phyloP scores from a whole-genome alignment of 1,140 invertebrate species.

The Cylas formicarius region DNA sequence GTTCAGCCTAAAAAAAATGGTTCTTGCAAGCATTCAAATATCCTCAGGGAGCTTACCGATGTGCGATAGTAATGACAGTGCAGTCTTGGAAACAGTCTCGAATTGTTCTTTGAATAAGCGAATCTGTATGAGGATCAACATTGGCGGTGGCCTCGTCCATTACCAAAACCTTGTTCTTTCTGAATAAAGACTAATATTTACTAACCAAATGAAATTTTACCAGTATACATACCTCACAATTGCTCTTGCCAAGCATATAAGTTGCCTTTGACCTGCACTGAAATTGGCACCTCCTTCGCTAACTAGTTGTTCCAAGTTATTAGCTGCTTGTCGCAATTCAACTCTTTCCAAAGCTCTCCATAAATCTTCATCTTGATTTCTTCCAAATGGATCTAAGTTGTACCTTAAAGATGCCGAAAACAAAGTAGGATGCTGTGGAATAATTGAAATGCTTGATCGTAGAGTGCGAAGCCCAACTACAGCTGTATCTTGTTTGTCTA shows the following conservation, averaged over 20 bases:
- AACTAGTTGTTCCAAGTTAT: slow-evolving; percentile 57
- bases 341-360: slow-evolving; percentile 65
- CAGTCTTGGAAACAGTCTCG: slow-evolving; percentile 49
- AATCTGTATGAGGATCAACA: slow-evolving; percentile 49
- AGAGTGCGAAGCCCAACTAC: slow-evolving; percentile 56
- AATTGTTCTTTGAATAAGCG: slow-evolving; percentile 54
- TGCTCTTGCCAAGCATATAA: slow-evolving; percentile 76
- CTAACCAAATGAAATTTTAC: too few relatives aligned
- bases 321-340: slow-evolving; percentile 45
- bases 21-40: too few relatives aligned
- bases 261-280: slow-evolving; percentile 76
- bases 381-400: slow-evolving; percentile 78
- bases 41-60: slow-evolving; percentile 42
- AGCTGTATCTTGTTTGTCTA: slow-evolving; percentile 56
- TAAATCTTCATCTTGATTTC: slow-evolving; percentile 52
- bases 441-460: slow-evolving; percentile 49
- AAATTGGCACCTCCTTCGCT: slow-evolving; percentile 71
- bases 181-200: too few relatives aligned
- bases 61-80: slow-evolving; percentile 70
- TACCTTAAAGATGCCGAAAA: slow-evolving; percentile 40
- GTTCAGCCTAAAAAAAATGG: slow-evolving; percentile 15
- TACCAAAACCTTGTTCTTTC: slow-evolving; percentile 52
- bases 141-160: slow-evolving; percentile 57
- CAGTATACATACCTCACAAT: slow-evolving; percentile 58
- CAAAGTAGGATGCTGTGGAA: slow-evolving; percentile 22